These are phyloP conservation scores for Lateolabrax maculatus DNA, from an alignment of 2,797 vertebrate species.

Conservation along the genomic window DNA sequence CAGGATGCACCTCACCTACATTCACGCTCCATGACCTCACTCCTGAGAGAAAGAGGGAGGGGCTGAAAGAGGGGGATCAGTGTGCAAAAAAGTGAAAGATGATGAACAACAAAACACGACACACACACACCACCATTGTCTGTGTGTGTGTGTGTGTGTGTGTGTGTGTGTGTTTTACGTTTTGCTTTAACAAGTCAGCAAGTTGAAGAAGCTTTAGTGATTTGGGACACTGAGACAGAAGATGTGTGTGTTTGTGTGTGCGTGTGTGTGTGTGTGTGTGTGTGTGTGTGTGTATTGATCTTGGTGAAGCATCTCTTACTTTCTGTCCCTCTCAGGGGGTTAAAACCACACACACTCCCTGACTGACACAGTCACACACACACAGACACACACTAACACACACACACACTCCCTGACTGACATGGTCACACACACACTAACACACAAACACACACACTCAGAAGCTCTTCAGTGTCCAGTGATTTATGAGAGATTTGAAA, in stretches of 20 bases:
- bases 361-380: too few relatives aligned
- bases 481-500: conserved; percentile 48
- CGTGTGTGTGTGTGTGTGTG: conserved; percentile 16
- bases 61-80: conserved; percentile 9
- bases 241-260: conserved; percentile 36
- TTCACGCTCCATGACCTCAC: conserved; percentile 21
- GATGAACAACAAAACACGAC: conserved; percentile 22
- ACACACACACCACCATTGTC: background rate
- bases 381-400: conserved; percentile 16
- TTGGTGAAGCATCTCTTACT: conserved; percentile 56
- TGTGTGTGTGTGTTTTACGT: conserved; percentile 22
- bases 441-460: conserved; percentile 11
- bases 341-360: conserved; percentile 23
- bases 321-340: conserved; percentile 26
- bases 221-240: conserved; percentile 44
- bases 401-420: background rate
- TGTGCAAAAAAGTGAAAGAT: conserved; percentile 31
- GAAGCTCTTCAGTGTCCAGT: conserved; percentile 13
- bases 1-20: conserved; percentile 57
- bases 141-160: conserved; percentile 15
- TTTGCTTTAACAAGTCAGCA: conserved; percentile 50
- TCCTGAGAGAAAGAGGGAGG: conserved; percentile 3
- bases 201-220: conserved; percentile 57
- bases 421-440: background rate
- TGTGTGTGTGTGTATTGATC: conserved; percentile 51